Base-by-base conservation (phyloP, 1,140 invertebrate species). In the Anastatus disparis region DNA sequence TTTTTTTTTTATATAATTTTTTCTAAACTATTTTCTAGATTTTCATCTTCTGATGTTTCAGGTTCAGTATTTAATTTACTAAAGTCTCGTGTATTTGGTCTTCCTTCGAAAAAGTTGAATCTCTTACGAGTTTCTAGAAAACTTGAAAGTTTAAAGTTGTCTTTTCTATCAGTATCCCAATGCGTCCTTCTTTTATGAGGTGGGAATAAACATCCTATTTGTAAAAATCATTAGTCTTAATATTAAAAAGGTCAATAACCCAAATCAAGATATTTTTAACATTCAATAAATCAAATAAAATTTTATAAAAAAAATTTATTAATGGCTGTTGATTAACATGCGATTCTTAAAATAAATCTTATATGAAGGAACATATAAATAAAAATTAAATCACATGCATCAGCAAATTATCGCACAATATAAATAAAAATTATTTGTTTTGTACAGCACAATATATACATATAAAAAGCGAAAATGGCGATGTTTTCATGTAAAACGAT, bases 51-150 rank as follows among this genome's bases (percentile, higher is more conserved):
- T 3, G 83, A 85, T 12, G 82, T 83, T 73, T 85, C 84, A 22
- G 85, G 84, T 72, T 86, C 85, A 3, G 81, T 85, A 70, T 77
- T 85, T n/a, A 86, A 64, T 78, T 85, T 84, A 72, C 81, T 85
- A 59, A 86, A 86, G 48, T 85, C 81, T 29, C 82, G 75, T 12
- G 82, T 80, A 62, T 85, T 86, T 15, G 85, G 85, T 50, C 85
- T 77, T 26, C 81, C 83, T 24, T 85, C 80, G 27, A 83, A 77
- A 64, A 84, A 78, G 35, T 82, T 80, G 72, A 81, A 84, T 55
- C 76, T 78, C 52, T 78, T 79, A 53, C 78, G 76, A 40, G 74
- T 77, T 22, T 82, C 81, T 46, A 85, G 67, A 53, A 86, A 67
- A 61, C 76, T 78, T 2, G 82, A 81, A 9, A 86, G 77, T 65